Base-by-base conservation (phyloP, 2,888 invertebrate genomes). In the Xanthorhoe designata region DNA sequence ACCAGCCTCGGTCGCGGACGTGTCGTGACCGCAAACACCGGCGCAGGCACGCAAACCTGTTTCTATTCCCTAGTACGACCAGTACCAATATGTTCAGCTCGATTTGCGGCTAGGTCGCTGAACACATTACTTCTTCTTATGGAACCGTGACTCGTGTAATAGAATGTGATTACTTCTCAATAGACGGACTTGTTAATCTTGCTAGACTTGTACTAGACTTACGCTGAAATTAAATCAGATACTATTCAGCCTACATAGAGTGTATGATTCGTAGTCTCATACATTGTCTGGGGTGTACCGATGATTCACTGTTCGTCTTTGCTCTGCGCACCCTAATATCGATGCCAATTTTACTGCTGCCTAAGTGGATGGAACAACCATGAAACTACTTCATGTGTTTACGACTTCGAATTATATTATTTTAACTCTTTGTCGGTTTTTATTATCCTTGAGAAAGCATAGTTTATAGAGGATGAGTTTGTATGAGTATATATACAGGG, bases 1-100 rank as follows among this genome's bases (percentile, higher is more conserved):
- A 79, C 82, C 79, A 81, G 81, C 84, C 75, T 79, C 82, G 78
- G 76, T 74, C 78, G 82, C 38, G 38, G 38, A 42, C 38, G 38
- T 13, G 38, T 80, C 82, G 85, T 80, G 85, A 91, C 92, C 92
- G 86, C 90, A 91, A 87, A 87, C 89, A 83, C 78, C 77, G 81
- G 76, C 71, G 80, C 77, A 78, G 80, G 78, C 83, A 69, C 72
- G 82, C 79, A 83, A 90, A 91, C 89, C 90, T 79, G 91, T 91
- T 90, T 15, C 82, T 73, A 77, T 82, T 75, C 76, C 76, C 76
- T 72, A 61, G 68, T 66, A 69, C 45, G 64, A 42, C 38, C 13
- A 42, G 38, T 24, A 24, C 24, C 4, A 24, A 4, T 18, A 51
- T 59, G 38, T 24, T 77, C 74, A 66, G 73, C 78, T 76, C 70